Evolutionary conservation across 1,140 invertebrate species (phyloP), one percentile per base, ranked within the genome.

Genomic region (Zaprionus gabonicus): DNA sequence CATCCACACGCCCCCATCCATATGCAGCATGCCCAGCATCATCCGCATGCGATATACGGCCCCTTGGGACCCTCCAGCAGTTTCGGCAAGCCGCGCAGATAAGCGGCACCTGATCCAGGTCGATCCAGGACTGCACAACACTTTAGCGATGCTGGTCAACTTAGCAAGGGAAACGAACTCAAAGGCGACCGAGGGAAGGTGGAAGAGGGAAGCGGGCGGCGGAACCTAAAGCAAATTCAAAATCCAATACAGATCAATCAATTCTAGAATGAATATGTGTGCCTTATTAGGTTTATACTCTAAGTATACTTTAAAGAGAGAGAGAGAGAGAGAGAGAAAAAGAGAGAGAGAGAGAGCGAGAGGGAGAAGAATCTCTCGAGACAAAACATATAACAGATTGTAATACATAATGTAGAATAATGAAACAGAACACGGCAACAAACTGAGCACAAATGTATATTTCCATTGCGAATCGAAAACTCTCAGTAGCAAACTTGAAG

Each of bases 261-360:
- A 46, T 71, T 74, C 65, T 76, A 87, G 77, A 92, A 88, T 85
- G 82, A 92, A 91, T 91, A 83, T 86, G 82, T 90, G 91, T 92
- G 91, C 91, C 91, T 92, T 92, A 92, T 81, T 92, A 92, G 82
- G 91, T 92, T 92, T 92, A 91, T 90, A 82, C 79, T 80, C 25
- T 71, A 88, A 88, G 81, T 78, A 73, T 82, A 51, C 51, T 49
- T 65, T 69, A 66, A 72, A 55, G 20, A 51, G 62, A 65, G 38
- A 36, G 25, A 34, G 31, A 51, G 20, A 13, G 23, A 38, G 17
- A 64, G 28, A 44, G 41, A 0, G 41, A n/a, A n/a, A n/a, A n/a
- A 65, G 38, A 36, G 25, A 34, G 31, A 51, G 20, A 13, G 23
- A 38, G 17, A 64, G 28, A 44, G 41, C 0, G 41, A 17, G n/a